A percentile compares a stretch with the other conserved stretches of the same genome.
phyloP scores from a whole-genome alignment of 1,140 invertebrate genomes.

The Saccostrea cuccullata region DNA sequence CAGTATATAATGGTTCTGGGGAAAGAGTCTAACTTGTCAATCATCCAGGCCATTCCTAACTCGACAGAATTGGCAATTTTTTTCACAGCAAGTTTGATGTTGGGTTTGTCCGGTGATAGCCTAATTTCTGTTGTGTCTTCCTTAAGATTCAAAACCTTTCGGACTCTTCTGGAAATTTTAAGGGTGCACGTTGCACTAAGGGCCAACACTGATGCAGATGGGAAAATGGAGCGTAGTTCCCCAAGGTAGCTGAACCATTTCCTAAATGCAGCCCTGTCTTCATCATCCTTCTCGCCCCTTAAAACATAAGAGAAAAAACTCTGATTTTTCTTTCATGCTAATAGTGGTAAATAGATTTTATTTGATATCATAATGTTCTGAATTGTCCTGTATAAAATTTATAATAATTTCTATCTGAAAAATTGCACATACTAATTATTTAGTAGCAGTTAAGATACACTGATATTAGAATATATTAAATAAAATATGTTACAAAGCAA shows the following conservation, averaged over 20 bases:
- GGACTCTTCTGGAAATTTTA: neutral
- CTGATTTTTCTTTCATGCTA: neutral
- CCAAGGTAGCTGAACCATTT: slow-evolving; percentile 36
- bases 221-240: slow-evolving; percentile 27
- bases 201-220: slow-evolving; percentile 10
- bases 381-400: neutral
- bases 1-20: slow-evolving; percentile 40
- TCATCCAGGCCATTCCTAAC: slow-evolving; percentile 24
- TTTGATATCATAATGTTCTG: neutral
- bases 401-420: neutral
- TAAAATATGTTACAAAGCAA: neutral
- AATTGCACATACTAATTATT: neutral
- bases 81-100: slow-evolving; percentile 41
- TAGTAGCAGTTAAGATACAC: neutral
- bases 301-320: neutral
- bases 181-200: slow-evolving; percentile 25
- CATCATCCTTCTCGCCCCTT: neutral
- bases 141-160: slow-evolving; percentile 30
- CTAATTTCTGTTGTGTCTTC: slow-evolving; percentile 14
- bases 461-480: neutral
- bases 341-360: neutral
- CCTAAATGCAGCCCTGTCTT: neutral
- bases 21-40: neutral
- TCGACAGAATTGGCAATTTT: slow-evolving; percentile 25
- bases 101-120: slow-evolving; percentile 33